phyloP scores from a whole-genome alignment of 2,797 vertebrate species.

The Cyprinodon diabolis region DNA sequence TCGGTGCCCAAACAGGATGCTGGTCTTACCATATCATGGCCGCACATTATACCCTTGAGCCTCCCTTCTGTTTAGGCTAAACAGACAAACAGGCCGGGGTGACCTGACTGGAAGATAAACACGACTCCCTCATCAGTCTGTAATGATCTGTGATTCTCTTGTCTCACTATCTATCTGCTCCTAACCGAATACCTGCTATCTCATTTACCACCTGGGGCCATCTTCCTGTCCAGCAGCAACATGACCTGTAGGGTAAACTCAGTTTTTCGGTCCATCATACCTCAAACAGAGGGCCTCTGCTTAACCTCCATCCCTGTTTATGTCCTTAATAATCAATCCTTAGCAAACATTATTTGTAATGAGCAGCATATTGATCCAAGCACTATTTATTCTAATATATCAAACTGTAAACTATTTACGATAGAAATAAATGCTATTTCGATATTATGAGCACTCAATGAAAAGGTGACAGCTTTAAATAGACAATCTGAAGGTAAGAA shows the following conservation, averaged over 20 bases:
- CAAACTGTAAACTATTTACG: not conserved
- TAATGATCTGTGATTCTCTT: not conserved
- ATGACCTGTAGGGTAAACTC: not conserved
- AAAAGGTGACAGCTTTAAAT: not conserved
- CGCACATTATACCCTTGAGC: conserved; percentile 39
- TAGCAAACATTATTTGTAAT: not conserved
- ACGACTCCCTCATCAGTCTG: not conserved
- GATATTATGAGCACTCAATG: too few species aligned
- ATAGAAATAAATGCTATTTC: not conserved
- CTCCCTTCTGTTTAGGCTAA: conserved; percentile 37
- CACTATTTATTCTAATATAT: not conserved
- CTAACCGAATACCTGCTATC: conserved; percentile 6
- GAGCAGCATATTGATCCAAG: too few species aligned
- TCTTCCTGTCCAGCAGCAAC: conserved; percentile 1
- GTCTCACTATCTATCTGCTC: not conserved
- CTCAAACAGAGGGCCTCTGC: not conserved
- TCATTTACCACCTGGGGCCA: conserved; percentile 3
- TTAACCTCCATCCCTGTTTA: not conserved
- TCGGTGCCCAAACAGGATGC: conserved; percentile 68
- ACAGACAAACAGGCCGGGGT: conserved; percentile 23
- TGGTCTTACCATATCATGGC: conserved; percentile 49
- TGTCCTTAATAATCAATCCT: not conserved
- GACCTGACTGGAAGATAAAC: conserved; percentile 26
- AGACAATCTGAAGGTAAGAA: too few species aligned
- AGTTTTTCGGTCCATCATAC: not conserved